These are phyloP conservation scores for Gadopsis marmoratus DNA, from an alignment of 2,797 vertebrate genomes.

Conservation along the genomic window DNA sequence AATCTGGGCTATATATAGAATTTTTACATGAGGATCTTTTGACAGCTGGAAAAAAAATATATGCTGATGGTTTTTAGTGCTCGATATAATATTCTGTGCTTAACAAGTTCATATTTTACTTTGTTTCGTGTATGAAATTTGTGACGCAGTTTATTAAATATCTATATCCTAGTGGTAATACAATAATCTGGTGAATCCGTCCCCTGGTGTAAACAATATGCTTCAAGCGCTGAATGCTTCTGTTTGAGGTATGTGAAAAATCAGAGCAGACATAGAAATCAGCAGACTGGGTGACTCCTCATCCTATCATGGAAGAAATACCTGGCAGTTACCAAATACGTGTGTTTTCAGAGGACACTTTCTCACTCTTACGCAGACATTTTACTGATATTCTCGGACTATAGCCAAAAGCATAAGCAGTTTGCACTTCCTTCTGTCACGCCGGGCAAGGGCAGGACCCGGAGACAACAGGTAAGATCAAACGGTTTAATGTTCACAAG, in stretches of 20 bases:
- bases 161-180: too few species aligned
- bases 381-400: background rate
- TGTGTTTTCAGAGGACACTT: background rate
- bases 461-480: too few species aligned
- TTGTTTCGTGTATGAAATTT: background rate
- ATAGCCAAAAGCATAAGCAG: background rate
- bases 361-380: background rate
- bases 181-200: background rate
- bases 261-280: slow-evolving; percentile 20
- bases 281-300: background rate
- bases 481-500: too few species aligned
- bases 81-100: background rate
- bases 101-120: background rate
- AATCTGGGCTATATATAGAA: background rate
- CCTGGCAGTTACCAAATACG: background rate
- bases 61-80: background rate
- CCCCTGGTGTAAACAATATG: slow-evolving; percentile 7
- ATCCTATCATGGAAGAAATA: background rate
- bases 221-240: background rate
- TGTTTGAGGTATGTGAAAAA: background rate
- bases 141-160: background rate
- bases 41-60: background rate
- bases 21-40: background rate
- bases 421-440: background rate
- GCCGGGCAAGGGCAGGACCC: too few species aligned